Evolutionary conservation across 2,797 vertebrate species (phyloP).

Genomic region (Antrozous pallidus): DNA sequence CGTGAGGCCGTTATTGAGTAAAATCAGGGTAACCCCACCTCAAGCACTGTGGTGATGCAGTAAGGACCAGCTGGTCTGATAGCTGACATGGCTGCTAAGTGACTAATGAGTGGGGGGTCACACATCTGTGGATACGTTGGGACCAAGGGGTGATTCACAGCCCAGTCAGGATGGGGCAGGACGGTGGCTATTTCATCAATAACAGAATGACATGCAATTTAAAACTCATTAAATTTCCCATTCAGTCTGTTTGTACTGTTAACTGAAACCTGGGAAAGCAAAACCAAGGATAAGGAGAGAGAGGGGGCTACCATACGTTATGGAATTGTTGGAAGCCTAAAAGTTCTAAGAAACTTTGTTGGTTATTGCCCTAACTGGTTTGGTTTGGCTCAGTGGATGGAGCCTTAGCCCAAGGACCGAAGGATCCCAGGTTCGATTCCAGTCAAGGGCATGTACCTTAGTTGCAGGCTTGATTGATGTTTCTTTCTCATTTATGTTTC

Average conservation of each 20-base stretch:
- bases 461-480: no score
- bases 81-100: neutral
- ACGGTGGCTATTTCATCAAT: neutral
- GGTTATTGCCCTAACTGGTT: neutral
- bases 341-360: neutral
- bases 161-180: neutral
- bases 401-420: no score
- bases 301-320: neutral
- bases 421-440: no score
- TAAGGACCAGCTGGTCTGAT: neutral
- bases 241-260: neutral
- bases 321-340: slow-evolving; percentile 1
- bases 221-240: neutral
- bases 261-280: neutral
- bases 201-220: neutral
- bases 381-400: no score
- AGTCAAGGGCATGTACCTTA: no score
- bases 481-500: no score
- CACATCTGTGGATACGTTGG: neutral
- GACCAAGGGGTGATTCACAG: neutral
- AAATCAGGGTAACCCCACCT: neutral
- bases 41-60: neutral
- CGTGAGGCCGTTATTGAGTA: neutral
- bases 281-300: neutral
- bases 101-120: neutral